Evolutionary conservation across 2,797 vertebrate species (phyloP), one percentile per base, ranked within the genome.

Genomic region (Myripristis jacobus): DNA sequence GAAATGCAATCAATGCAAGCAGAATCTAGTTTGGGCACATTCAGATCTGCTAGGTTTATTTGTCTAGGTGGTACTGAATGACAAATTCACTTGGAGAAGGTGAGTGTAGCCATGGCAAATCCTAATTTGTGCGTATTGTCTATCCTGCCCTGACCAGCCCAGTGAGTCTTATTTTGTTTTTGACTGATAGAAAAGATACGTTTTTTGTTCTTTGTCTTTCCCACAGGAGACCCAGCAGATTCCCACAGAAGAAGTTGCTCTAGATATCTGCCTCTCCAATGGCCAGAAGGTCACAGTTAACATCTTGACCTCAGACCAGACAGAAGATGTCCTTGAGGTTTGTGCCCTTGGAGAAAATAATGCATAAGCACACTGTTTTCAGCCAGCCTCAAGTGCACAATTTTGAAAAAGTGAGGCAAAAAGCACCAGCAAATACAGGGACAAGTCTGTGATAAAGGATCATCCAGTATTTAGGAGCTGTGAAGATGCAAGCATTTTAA

Each of bases 221-320:
- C 69, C 54, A 38, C 82, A 99, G 98, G 98, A 99, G 90, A 99
- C 98, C 0, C 97, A 99, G 90, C 97, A 99, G 93, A 97, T 99
- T 80, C 97, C 97, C 75, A 98, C 98, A 1, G 96, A 99, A 88
- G 98, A 98, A 63, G 97, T 96, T 15, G 89, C 95, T 78, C 94
- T 99, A 70, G 97, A 98, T 61, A 95, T 99, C 81, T 93, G 95
- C 75, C 96, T 99, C 53, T 97, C 95, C 71, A 99, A 96, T 0
- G 96, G 97, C 43, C 98, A 99, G 92, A 98, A 95, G 89, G 95
- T 98, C 61, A 95, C 95, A 38, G 94, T 98, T 89, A 95, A 91
- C 81, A 96, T 99, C 72, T 91, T 98, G 55, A 98, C 96, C 43
- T 98, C 97, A 0, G 97, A 99, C 91, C 97, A 99, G 91, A 99